Percentiles rank a stretch among this genome's conserved stretches.
Conservation (phyloP, 2,113 vertebrate species). For the Myotis yumanensis region DNA sequence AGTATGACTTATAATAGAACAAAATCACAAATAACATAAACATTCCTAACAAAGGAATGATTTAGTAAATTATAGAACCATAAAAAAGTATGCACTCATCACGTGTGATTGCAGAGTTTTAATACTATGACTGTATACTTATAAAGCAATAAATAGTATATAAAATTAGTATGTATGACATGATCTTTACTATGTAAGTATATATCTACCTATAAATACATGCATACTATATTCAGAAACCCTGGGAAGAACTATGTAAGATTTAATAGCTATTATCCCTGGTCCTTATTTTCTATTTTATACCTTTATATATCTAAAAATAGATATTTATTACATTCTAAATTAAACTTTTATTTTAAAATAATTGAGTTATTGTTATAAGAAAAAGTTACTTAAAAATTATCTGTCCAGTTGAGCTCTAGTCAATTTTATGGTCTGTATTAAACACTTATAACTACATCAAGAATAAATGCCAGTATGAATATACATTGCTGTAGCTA, state of each 20-base stretch:
- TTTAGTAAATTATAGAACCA: slow-evolving; percentile 19
- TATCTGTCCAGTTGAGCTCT: not conserved
- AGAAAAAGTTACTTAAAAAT: slow-evolving; percentile 40
- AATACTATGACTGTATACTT: not conserved
- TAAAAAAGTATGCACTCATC: not conserved
- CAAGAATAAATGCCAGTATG: not conserved
- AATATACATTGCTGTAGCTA: not conserved
- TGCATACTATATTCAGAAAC: not conserved
- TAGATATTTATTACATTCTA: not conserved
- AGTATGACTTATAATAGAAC: slow-evolving; percentile 28
- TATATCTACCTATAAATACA: not conserved
- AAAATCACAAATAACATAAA: slow-evolving; percentile 22
- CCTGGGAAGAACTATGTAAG: not conserved
- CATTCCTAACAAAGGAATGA: not conserved
- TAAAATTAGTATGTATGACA: not conserved
- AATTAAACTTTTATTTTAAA: not conserved
- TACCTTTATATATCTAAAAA: slow-evolving; percentile 24
- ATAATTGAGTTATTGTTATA: not conserved
- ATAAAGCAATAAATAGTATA: not conserved
- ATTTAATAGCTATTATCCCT: not conserved
- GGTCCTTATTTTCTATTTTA: not conserved
- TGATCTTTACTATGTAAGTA: not conserved
- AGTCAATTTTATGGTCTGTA: not conserved
- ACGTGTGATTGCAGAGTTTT: not conserved
- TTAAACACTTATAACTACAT: not conserved